Evolutionary conservation across 2,797 vertebrate species (phyloP), one percentile per base, ranked within the genome.

Genomic region (Synanceia verrucosa): DNA sequence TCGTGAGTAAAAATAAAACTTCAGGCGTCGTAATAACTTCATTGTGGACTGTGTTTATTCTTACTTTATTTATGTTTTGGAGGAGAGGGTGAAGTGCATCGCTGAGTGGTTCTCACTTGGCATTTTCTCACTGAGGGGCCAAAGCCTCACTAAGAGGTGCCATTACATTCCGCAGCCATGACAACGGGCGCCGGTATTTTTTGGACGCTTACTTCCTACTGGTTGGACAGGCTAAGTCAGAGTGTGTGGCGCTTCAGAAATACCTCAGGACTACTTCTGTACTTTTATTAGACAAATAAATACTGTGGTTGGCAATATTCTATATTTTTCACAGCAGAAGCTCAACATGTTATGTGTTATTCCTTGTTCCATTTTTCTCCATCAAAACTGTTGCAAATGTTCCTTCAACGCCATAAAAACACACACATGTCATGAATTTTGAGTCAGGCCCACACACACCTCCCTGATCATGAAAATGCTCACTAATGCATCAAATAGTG

Each of bases 151-250:
- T 50, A 51, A 81, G 78, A 82, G 70, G 78, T 84, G 81, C 81
- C 83, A 74, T 87, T 86, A 81, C 91, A 91, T 90, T 92, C 87
- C 83, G 80, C 64, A 83, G 63, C 72, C 88, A 89, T 89, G 86
- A 88, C 87, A 90, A 92, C 85, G 11, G 23, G 58, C 13, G 5
- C 36, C 33, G 29, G 79, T 68, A 65, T 86, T 86, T 86, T 83
- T 62, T 57, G 56, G 76, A 78, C 84, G 78, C 68, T 81, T 69
- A 82, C 55, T 79, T 81, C 68, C 39, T 65, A 73, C 29, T 65
- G 62, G 50, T 56, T 46, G 44, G 23, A 75, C 50, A 18, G 65
- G 19, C 55, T 52, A n/a, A 21, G 19, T 48, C 23, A 19, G 39
- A 69, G 14, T 52, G 39, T 78, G 57, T 24, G 16, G 8, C 7